phyloP scores from a whole-genome alignment of 2,797 vertebrate species.

The Sebastes minor region DNA sequence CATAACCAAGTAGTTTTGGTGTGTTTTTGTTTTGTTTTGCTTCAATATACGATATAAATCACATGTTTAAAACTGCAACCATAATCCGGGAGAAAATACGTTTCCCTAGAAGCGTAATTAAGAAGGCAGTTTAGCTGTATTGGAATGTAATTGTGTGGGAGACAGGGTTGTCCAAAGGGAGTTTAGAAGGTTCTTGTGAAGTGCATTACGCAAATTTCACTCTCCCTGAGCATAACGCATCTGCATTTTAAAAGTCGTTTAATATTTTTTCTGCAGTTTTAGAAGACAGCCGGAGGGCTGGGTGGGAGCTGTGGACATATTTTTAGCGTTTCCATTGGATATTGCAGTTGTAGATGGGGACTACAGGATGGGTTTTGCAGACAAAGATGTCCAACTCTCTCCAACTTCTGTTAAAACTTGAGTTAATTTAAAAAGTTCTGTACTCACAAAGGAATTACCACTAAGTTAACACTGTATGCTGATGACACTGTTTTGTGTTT shows the following conservation, averaged over 20 bases:
- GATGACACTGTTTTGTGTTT: slow-evolving; percentile 74
- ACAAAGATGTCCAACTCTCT: slow-evolving; percentile 33
- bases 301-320: slow-evolving; percentile 5
- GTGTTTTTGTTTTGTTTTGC: too few species aligned
- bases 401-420: slow-evolving; percentile 49
- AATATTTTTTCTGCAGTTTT: slow-evolving; percentile 9
- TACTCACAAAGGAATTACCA: slow-evolving; percentile 58
- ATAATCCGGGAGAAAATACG: not conserved
- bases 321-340: slow-evolving; percentile 28
- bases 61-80: not conserved
- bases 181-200: slow-evolving; percentile 17
- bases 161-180: not conserved
- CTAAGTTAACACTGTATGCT: slow-evolving; percentile 72
- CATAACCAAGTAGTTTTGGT: too few species aligned
- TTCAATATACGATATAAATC: too few species aligned
- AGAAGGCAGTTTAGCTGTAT: not conserved
- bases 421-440: slow-evolving; percentile 46
- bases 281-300: slow-evolving; percentile 5
- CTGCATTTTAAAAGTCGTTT: slow-evolving; percentile 13
- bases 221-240: slow-evolving; percentile 10
- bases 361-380: slow-evolving; percentile 12
- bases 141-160: not conserved
- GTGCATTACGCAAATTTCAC: slow-evolving; percentile 10
- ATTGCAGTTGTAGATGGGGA: slow-evolving; percentile 13
- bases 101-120: not conserved